Evolutionary conservation across 2,888 invertebrate species (phyloP), one percentile per base, ranked within the genome.

Genomic region (Clunio marinus): DNA sequence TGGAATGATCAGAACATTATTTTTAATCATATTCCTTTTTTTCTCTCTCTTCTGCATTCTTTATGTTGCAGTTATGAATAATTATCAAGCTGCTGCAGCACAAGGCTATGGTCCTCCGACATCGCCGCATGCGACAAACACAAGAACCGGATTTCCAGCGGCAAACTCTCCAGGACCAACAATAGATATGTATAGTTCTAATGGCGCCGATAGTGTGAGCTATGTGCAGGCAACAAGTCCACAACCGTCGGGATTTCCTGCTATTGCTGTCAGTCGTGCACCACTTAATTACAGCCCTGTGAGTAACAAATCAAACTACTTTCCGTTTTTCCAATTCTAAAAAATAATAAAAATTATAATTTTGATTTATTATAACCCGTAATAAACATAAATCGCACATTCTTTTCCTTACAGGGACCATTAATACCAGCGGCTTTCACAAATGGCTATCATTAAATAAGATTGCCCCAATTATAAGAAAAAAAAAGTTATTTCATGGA

Each of bases 341-440:
- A 10, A 35, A 35, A 10, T 35, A 35, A 35, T 10, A 35, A 35
- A 35, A n/a, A n/a, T n/a, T n/a, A n/a, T n/a, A n/a, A n/a, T 10
- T 41, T 41, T n/a, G 41, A 41, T 41, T 41, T 41, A 41, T 51
- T 22, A 51, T 22, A 22, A 51, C 7, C 51, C 51, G 22, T 51
- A 51, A 51, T 51, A 51, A 51, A 51, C 51, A 51, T 17, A 22
- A 51, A 51, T 51, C 51, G 51, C 22, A 10, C 57, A 27, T 57
- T 57, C 22, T 25, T 75, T 72, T 79, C 80, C 79, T 88, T 88
- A 73, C 88, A 95, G 94, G 94, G 93, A 80, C 92, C 94, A 80
- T 86, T 96, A 86, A 95, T 96, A 87, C 95, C 95, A 83, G 93
- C 95, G 84, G 94, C 94, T 83, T 96, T 95, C 85, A 95, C 95